These are phyloP conservation scores for Sceloporus tristichus DNA, from an alignment of 2,113 vertebrate species.

Conservation along the genomic window DNA sequence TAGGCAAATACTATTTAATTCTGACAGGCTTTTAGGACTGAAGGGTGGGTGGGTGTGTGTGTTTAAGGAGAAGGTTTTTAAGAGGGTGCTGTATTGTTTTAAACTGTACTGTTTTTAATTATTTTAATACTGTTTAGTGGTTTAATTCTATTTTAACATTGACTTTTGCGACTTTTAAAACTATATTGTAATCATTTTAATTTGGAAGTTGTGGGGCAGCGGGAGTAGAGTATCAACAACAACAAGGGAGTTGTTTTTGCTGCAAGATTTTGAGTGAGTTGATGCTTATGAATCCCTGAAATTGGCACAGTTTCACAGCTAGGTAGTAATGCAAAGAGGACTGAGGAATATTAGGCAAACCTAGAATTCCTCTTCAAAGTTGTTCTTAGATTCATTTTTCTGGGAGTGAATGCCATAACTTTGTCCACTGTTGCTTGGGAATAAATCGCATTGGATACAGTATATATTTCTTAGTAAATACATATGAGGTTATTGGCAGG, in stretches of 20 bases:
- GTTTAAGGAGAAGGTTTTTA: too few relatives aligned
- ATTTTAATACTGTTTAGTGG: too few relatives aligned
- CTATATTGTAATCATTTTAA: too few relatives aligned
- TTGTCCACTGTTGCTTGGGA: background rate
- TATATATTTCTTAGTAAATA: background rate
- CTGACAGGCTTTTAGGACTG: too few relatives aligned
- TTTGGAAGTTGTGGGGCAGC: too few relatives aligned
- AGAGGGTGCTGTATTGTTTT: too few relatives aligned
- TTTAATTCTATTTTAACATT: too few relatives aligned
- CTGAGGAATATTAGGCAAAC: slow-evolving; percentile 16
- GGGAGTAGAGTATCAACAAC: too few relatives aligned
- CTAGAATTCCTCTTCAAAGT: slow-evolving; percentile 30
- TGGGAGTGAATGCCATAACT: background rate
- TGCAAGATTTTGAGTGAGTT: background rate
- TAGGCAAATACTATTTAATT: too few relatives aligned
- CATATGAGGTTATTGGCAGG: background rate
- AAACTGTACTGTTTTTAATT: too few relatives aligned
- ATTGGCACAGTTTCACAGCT: background rate
- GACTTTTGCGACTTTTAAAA: too few relatives aligned
- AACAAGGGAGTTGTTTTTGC: background rate
- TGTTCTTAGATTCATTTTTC: slow-evolving; percentile 15
- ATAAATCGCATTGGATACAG: background rate
- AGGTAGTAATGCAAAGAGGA: background rate
- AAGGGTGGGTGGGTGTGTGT: too few relatives aligned
- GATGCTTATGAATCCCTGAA: background rate